Base-by-base conservation (phyloP, 2,888 invertebrate species). In the Campoplex capitator region DNA sequence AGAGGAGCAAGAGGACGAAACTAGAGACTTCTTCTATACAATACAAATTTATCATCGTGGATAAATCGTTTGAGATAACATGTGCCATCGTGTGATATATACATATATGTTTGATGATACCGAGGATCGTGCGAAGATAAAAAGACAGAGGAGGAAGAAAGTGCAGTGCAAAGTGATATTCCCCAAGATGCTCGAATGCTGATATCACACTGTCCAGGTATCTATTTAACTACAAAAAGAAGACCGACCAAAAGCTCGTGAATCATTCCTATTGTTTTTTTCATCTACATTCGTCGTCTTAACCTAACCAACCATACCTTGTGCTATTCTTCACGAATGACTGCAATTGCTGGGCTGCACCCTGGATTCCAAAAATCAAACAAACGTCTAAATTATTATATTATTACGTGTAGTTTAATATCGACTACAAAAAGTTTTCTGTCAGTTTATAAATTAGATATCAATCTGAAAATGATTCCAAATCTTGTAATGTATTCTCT, bases 311-410 rank as follows among this genome's bases (percentile, higher is more conserved):
- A 84, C 82, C 90, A 85, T 90, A 90, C 91, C 91, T 92, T 13
- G 94, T 94, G 71, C 93, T 92, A 77, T 94, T 94, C 86, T 90
- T 95, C 86, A 97, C 95, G 88, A 97, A 96, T 84, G 95, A 96
- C 93, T 97, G 97, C 89, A 97, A 96, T 35, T 96, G 96, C 91
- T 96, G 96, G 35, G 97, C 97, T 89, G 97, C 97, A 91, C 97
- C 97, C 97, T 97, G 95, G 75, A 96, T 95, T 89, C 83, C 81
- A 76, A 13, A 77, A 77, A 73, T 65, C 83, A 68, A 67, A 45
- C 78, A 73, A 71, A 65, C 54, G 32, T 68, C 32, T 32, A 6
- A 7, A 62, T 62, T 62, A 32, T 32, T 16, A 32, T 13, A 28
- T 58, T 28, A 13, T 58, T 13, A 28, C 11, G 28, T 58, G 58